Evolutionary conservation across 2,113 vertebrate genomes (phyloP).

Genomic region (Proterorhinus semilunaris): DNA sequence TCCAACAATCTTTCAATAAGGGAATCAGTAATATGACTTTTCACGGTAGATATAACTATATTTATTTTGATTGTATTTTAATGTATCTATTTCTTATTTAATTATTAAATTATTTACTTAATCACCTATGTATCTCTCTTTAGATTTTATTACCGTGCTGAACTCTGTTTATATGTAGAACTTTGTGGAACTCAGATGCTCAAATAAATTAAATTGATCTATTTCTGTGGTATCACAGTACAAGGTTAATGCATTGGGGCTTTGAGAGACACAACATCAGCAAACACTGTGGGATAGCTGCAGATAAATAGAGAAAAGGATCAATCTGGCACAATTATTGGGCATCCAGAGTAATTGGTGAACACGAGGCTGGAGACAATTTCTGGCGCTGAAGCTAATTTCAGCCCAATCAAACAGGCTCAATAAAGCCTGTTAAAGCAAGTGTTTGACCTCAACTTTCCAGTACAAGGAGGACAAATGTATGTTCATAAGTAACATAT

Average conservation of each 20-base stretch:
- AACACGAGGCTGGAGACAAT: slow-evolving; percentile 43
- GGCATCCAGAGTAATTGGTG: slow-evolving; percentile 59
- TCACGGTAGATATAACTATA: too few relatives aligned
- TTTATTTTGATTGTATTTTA: too few relatives aligned
- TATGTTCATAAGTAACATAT: slow-evolving; percentile 30
- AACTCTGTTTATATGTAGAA: too few relatives aligned
- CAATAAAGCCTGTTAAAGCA: slow-evolving; percentile 52
- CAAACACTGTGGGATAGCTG: slow-evolving; percentile 36
- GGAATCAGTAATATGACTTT: too few relatives aligned
- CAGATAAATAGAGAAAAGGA: slow-evolving; percentile 47
- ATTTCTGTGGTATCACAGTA: too few relatives aligned
- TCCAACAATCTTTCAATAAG: too few relatives aligned
- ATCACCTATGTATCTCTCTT: too few relatives aligned
- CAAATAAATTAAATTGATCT: too few relatives aligned
- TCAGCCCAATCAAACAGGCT: slow-evolving; percentile 44
- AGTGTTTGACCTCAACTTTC: slow-evolving; percentile 33
- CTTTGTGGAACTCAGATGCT: too few relatives aligned
- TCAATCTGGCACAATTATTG: slow-evolving; percentile 64
- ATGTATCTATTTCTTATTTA: too few relatives aligned
- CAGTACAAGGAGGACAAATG: slow-evolving; percentile 12
- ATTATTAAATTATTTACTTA: too few relatives aligned
- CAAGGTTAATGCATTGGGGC: background rate
- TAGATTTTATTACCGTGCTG: too few relatives aligned
- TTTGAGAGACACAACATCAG: slow-evolving; percentile 17
- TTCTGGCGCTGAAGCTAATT: slow-evolving; percentile 48